These are phyloP conservation scores for Megalops cyprinoides DNA, from an alignment of 2,797 vertebrate species.

Conservation along the genomic window DNA sequence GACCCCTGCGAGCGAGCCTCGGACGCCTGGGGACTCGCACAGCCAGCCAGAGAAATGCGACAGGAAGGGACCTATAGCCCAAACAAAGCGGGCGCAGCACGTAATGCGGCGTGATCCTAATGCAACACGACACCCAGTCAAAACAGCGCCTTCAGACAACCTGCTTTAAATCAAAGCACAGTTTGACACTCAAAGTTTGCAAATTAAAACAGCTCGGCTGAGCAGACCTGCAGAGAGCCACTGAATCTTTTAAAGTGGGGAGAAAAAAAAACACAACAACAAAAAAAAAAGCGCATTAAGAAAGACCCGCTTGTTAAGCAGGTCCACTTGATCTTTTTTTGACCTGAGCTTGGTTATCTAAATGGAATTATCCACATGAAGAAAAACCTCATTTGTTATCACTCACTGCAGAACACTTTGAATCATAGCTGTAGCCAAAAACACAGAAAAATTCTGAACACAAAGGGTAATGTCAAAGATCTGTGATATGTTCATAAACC, in stretches of 20 bases:
- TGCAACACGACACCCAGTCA: constrained; percentile 59
- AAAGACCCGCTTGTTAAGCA: neutral
- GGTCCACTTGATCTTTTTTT: constrained; percentile 42
- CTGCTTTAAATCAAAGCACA: constrained; percentile 39
- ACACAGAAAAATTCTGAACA: neutral
- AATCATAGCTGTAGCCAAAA: constrained; percentile 38
- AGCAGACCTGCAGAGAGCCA: constrained; percentile 41
- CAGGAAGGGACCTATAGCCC: neutral
- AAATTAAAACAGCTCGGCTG: constrained; percentile 59
- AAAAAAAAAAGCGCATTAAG: constrained; percentile 14
- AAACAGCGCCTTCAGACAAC: constrained; percentile 49
- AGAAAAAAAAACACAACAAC: constrained; percentile 49
- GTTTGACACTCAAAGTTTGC: constrained; percentile 56
- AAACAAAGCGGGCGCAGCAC: neutral
- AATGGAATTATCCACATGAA: constrained; percentile 56
- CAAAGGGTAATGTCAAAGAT: neutral
- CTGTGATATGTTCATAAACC: neutral
- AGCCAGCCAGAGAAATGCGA: neutral
- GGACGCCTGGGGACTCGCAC: constrained; percentile 35
- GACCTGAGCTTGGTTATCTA: constrained; percentile 49
- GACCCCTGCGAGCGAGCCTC: constrained; percentile 53
- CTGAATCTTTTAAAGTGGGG: constrained; percentile 29
- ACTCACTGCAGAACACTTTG: constrained; percentile 46
- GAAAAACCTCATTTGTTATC: constrained; percentile 54
- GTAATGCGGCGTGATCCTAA: constrained; percentile 58